Evolutionary conservation across 1,140 invertebrate species (phyloP).

Genomic region (Ceratitis capitata): DNA sequence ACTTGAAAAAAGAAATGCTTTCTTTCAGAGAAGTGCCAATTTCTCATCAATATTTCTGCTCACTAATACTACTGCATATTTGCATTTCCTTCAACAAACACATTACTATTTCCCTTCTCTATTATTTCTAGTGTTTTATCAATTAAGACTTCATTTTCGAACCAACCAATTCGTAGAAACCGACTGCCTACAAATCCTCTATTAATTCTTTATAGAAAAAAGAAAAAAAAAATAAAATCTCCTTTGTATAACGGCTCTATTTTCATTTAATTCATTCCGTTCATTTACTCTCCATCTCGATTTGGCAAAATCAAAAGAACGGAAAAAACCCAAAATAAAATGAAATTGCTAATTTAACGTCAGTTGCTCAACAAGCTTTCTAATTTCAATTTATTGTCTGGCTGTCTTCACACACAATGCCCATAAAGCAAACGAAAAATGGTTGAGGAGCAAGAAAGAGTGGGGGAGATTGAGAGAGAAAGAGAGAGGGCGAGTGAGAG

Average conservation of each 20-base stretch:
- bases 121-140: background rate
- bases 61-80: too few species aligned
- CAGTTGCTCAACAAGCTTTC: background rate
- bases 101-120: too few species aligned
- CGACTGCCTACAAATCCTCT: background rate
- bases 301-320: background rate
- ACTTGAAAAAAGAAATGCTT: too few species aligned
- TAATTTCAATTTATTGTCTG: background rate
- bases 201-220: background rate
- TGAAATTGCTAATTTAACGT: background rate
- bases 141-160: background rate
- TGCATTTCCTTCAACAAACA: too few species aligned
- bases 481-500: background rate
- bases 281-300: background rate
- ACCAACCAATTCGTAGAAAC: background rate
- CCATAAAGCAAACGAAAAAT: too few species aligned
- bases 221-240: too few species aligned
- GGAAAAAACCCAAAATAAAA: background rate
- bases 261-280: background rate
- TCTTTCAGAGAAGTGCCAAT: too few species aligned
- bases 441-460: too few species aligned
- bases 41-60: too few species aligned
- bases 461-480: background rate
- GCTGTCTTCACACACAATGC: background rate
- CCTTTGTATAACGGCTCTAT: background rate